Evolutionary conservation across 1,140 invertebrate species (phyloP), one percentile per base, ranked within the genome.

Genomic region (Temnothorax curvispinosus): DNA sequence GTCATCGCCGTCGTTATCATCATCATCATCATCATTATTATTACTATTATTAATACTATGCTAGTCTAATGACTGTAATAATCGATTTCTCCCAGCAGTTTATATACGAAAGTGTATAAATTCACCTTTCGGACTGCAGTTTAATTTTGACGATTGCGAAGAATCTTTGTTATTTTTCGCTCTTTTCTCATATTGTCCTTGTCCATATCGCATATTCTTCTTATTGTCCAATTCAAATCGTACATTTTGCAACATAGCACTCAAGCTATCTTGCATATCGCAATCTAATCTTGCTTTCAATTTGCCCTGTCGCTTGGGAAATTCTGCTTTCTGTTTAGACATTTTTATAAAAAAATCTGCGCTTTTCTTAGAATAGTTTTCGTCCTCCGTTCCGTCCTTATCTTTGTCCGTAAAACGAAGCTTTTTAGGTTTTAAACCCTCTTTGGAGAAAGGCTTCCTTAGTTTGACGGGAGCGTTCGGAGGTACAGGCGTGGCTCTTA

Each of bases 81-180:
- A 35, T 78, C 18, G 11, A n/a, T 15, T 44, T 32, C 7, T 65
- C 15, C 5, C 32, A 13, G 35, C 47, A 27, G 8, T 5, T 88
- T 88, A 93, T 87, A 93, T 86, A 75, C 92, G 91, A 11, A 92
- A 92, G 76, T 92, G 90, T 13, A 77, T 85, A 21, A 92, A 87
- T 69, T 90, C 86, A 56, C 72, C 75, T 88, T 77, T 89, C 3
- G 15, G 4, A 67, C 58, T 82, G 11, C n/a, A 56, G 75, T 67
- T 87, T 47, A 38, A 32, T 58, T 56, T 82, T 1, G 35, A 71
- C 9, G 47, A 52, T 47, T 58, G 41, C 0, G 44, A 44, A 54
- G 21, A 35, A 60, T 78, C 60, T 35, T 72, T 54, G 6, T 18
- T 72, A 47, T 58, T 56, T 47, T 13, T 81, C 15, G 32, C 2